Evolutionary conservation across 2,113 vertebrate species (phyloP), one percentile per base, ranked within the genome.

Genomic region (Peromyscus leucopus): DNA sequence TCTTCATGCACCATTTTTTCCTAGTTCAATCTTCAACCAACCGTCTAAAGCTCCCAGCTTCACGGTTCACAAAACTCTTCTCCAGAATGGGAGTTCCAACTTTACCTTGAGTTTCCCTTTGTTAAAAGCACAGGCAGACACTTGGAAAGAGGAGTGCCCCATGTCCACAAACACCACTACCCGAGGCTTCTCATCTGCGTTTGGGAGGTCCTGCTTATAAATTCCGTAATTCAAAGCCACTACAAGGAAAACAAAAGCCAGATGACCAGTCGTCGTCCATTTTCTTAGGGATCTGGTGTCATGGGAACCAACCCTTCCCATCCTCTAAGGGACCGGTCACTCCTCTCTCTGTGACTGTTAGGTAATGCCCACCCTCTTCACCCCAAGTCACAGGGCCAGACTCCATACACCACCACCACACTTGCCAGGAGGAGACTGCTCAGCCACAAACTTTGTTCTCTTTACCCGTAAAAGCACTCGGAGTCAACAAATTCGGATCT

Each of bases 61-160:
- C 17, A 80, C 22, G n/a, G 79, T 26, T n/a, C 33, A 51, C 85
- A 46, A 13, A 83, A 75, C 33, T 92, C 4, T 22, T 74, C 22
- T 48, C 19, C 24, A 75, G 11, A 11, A 42, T 55, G 89, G 8
- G 74, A 28, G 8, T 65, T 95, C 22, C 39, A 59, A 39, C 33
- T 33, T 78, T 98, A 99, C 99, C 99, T 99, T 99, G 72, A 99
- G 85, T 92, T 99, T 99, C 71, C 98, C 98, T 96, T 99, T 99
- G 96, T 99, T 99, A 96, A 99, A 99, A 7, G 99, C 98, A 97
- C 99, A 99, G 76, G 98, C 98, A 86, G 98, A 99, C 46, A 99
- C 98, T 97, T 99, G 99, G 96, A 99, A 99, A 26, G 98, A 98
- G n/a, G 99, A 99, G 96, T 99, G 99, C 15, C 99, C 99, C 99